These are phyloP conservation scores for Epinephelus cyanopodus DNA, from an alignment of 2,113 vertebrate species.

Conservation along the genomic window DNA sequence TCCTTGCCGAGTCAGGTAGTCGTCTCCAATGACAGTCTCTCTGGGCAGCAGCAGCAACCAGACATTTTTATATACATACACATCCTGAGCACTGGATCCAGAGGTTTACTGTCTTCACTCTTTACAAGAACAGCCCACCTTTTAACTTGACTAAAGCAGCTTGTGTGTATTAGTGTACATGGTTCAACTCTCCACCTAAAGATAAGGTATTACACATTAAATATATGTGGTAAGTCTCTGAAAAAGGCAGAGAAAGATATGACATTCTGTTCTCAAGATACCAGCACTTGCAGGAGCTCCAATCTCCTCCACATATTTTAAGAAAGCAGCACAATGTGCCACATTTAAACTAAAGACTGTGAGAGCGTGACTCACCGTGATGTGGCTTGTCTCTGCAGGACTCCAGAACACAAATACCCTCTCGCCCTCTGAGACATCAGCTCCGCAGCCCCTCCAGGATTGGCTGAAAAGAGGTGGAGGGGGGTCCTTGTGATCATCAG, in stretches of 20 bases:
- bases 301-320: background rate
- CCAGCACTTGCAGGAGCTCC: background rate
- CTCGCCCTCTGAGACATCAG: constrained; percentile 78
- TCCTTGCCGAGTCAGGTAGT: constrained; percentile 81
- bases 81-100: constrained; percentile 18
- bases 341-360: constrained; percentile 14
- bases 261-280: background rate
- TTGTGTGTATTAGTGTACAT: background rate
- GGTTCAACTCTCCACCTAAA: background rate
- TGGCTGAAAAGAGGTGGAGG: constrained; percentile 73
- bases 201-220: background rate
- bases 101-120: constrained; percentile 9
- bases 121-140: constrained; percentile 24
- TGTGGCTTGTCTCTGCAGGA: constrained; percentile 79
- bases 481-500: constrained; percentile 79
- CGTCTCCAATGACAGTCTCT: constrained; percentile 73
- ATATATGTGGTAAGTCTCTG: background rate
- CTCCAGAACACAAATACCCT: constrained; percentile 77
- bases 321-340: constrained; percentile 6
- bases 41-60: constrained; percentile 42
- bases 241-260: constrained; percentile 1
- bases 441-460: constrained; percentile 72
- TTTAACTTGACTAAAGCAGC: constrained; percentile 11
- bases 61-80: constrained; percentile 65
- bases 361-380: constrained; percentile 80